Evolutionary conservation across 2,797 vertebrate species (phyloP).

Genomic region (Bryconaethiops microstoma): DNA sequence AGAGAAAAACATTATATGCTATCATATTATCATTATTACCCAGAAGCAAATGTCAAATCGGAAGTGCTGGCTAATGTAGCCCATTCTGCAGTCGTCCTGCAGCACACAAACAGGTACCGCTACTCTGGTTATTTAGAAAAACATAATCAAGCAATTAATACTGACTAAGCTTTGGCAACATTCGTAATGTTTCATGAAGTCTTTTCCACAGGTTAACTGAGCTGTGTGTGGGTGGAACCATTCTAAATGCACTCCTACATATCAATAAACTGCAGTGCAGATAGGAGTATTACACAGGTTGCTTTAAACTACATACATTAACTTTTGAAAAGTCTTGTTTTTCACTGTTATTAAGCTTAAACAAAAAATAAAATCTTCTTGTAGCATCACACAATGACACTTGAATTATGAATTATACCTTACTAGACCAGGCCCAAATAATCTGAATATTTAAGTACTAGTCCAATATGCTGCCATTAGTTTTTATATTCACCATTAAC

Average conservation of each 20-base stretch:
- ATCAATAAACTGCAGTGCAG: background rate
- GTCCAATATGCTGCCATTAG: too few species aligned
- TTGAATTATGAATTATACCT: background rate
- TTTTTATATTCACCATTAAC: too few species aligned
- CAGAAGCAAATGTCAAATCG: background rate
- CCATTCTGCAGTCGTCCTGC: background rate
- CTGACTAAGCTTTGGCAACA: background rate
- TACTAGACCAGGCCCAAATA: background rate
- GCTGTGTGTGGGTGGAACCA: background rate
- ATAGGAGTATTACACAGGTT: background rate
- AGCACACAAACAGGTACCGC: background rate
- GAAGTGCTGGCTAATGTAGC: background rate
- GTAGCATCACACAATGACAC: background rate
- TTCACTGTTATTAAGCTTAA: background rate
- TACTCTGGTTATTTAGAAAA: background rate
- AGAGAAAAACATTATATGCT: conserved; percentile 3
- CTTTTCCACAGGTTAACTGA: background rate
- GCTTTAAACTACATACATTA: background rate
- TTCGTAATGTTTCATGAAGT: background rate
- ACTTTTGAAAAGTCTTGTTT: too few species aligned
- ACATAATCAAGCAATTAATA: background rate
- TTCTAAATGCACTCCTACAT: background rate
- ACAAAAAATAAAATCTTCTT: background rate
- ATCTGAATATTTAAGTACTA: too few species aligned
- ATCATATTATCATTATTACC: conserved; percentile 11